phyloP scores from a whole-genome alignment of 2,113 vertebrate genomes.

The Pedionomus torquatus region DNA sequence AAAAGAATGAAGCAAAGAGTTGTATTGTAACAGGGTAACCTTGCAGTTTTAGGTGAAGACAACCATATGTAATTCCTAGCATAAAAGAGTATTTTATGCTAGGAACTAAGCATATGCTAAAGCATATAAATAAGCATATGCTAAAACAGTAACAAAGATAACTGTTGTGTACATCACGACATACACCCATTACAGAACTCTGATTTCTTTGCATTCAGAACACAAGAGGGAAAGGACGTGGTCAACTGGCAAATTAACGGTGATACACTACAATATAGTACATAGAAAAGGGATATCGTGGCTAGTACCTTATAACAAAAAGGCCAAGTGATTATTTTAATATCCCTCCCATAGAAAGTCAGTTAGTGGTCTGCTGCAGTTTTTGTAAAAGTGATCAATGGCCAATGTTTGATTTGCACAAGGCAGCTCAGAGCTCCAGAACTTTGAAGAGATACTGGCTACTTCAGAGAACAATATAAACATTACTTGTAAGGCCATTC shows the following conservation, averaged over 20 bases:
- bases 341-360: background rate
- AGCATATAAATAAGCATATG: too few relatives aligned
- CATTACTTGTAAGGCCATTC: background rate
- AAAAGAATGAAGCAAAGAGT: background rate
- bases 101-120: too few relatives aligned
- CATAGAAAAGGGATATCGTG: background rate
- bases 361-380: background rate
- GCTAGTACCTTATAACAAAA: background rate
- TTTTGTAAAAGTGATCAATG: background rate
- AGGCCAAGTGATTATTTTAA: background rate
- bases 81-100: background rate
- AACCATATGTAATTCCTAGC: background rate
- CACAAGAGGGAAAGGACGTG: background rate
- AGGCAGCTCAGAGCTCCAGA: background rate
- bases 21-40: background rate
- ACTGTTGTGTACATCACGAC: background rate
- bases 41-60: background rate
- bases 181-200: background rate
- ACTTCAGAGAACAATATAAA: background rate
- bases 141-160: too few relatives aligned
- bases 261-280: background rate
- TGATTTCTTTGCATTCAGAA: background rate
- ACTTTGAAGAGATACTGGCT: background rate
- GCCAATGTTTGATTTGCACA: background rate
- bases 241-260: background rate